These are phyloP conservation scores for Cenopis cana DNA, from an alignment of 2,888 invertebrate species.

Conservation along the genomic window DNA sequence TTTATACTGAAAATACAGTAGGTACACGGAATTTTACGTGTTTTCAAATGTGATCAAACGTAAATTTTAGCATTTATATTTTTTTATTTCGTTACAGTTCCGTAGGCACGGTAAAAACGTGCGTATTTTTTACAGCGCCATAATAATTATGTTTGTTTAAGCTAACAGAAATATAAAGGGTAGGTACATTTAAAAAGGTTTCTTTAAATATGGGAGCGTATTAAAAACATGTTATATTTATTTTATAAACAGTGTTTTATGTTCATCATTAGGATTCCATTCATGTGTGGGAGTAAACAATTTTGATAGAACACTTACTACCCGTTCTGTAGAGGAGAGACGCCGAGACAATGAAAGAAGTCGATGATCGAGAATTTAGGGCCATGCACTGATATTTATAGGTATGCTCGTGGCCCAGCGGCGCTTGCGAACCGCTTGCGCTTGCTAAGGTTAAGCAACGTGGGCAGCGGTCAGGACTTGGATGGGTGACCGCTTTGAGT, in stretches of 20 bases:
- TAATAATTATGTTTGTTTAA: conserved; percentile 60
- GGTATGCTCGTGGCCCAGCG: too few species aligned
- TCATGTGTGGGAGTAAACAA: not conserved
- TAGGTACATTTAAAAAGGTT: conserved; percentile 53
- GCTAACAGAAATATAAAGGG: conserved; percentile 61
- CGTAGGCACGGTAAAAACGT: conserved; percentile 15
- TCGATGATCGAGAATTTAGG: too few species aligned
- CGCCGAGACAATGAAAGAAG: too few species aligned
- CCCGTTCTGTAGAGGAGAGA: too few species aligned
- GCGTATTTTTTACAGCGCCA: conserved; percentile 44
- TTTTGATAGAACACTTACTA: not conserved
- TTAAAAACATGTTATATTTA: conserved; percentile 6
- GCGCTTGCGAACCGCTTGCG: too few species aligned
- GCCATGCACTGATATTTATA: too few species aligned
- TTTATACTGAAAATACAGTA: conserved; percentile 33
- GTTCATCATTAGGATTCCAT: not conserved
- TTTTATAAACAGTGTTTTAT: conserved; percentile 9
- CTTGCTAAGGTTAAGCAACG: too few species aligned
- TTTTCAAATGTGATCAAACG: conserved; percentile 36
- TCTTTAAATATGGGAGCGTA: conserved; percentile 50
- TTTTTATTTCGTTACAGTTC: conserved; percentile 33
- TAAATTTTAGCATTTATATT: conserved; percentile 18
- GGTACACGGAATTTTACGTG: conserved; percentile 20
- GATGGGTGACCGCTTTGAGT: too few species aligned
- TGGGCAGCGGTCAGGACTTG: too few species aligned